Conservation (phyloP, 2,797 vertebrate species). For the Neomorphus geoffroyi region DNA sequence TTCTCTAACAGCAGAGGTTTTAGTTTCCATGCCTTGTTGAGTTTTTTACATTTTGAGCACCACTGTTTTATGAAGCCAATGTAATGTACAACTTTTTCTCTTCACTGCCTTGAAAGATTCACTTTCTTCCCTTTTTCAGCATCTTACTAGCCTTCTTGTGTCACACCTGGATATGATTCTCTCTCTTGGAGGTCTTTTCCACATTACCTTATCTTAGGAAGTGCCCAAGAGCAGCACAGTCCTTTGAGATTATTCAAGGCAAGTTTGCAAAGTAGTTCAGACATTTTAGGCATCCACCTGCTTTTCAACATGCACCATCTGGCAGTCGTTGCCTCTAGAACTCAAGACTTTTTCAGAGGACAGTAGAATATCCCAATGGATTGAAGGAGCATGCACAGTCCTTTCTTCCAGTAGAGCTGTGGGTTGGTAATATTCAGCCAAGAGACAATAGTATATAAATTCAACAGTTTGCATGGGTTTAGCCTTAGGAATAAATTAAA, state of each 20-base stretch:
- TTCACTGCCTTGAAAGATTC: neutral
- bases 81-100: fast-evolving
- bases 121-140: neutral
- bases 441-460: neutral
- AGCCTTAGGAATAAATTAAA: neutral
- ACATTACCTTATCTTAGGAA: neutral
- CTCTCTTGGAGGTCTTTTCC: neutral
- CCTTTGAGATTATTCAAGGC: neutral
- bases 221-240: neutral
- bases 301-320: neutral
- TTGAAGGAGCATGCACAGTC: neutral
- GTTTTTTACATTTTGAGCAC: neutral
- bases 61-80: neutral
- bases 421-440: neutral
- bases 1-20: neutral
- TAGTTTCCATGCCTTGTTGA: neutral
- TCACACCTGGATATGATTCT: neutral
- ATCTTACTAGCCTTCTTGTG: neutral
- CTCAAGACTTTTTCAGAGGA: fast-evolving
- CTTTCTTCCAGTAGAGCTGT: neutral
- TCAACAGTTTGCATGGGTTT: neutral
- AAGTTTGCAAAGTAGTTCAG: neutral
- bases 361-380: neutral
- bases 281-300: neutral
- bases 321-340: neutral